Evolutionary conservation across 2,797 vertebrate genomes (phyloP), one percentile per base, ranked within the genome.

Genomic region (Pantherophis alleghaniensis): DNA sequence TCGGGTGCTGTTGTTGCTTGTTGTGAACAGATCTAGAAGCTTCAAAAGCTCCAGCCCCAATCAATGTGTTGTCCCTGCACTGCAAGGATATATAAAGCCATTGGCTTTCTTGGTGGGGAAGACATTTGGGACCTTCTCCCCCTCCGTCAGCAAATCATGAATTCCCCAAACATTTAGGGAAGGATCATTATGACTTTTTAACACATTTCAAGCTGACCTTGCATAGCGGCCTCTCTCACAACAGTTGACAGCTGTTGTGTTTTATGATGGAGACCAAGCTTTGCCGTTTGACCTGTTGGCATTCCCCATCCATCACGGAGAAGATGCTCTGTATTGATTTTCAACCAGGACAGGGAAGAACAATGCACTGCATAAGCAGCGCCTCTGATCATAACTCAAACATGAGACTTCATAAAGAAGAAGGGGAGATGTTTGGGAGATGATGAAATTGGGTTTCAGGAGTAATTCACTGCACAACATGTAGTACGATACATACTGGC

Each of bases 381-480:
- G 2, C 56, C 91, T 90, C 69, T 59, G 37, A 53, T 90, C 86
- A 90, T 90, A 92, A 94, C 74, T 94, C 88, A 87, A 37, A 86
- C 20, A 7, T 37, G 28, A 69, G 59, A 87, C 13, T 86, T 94
- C 87, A 87, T 94, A 87, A 92, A 92, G 60, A 59, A 89, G 66
- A 63, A 63, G 5, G 56, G 86, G 47, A 74, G 87, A 51, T 51
- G 13, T 57, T 79, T 69, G 79, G 74, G n/a, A 86, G 37, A 6
- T 28, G 51, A 92, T 79, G 60, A 87, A 55, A 88, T 2, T 32
- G n/a, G 51, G 22, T 13, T 74, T 87, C 69, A 87, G 79, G 63
- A 89, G 90, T 92, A 69, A 90, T 90, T 93, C 88, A 69, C 16
- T 24, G 22, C 4, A 26, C 47, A 32, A 59, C 57, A 60, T 90